Base-by-base conservation (phyloP, 1,140 invertebrate species). In the Drosophila parvula region DNA sequence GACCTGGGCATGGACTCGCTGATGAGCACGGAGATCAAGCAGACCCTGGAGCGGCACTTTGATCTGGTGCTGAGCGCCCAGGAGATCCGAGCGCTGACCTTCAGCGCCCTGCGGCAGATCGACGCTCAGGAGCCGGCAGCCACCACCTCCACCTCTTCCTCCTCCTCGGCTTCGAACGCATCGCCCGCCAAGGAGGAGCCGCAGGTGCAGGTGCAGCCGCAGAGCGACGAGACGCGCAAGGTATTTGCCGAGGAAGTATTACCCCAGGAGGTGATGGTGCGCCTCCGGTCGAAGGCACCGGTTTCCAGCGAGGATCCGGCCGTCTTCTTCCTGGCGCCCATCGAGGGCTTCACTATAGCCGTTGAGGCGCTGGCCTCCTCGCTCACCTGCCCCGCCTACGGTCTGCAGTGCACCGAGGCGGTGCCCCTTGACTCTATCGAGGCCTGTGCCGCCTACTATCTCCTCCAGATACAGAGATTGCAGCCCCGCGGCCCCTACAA, bases 21-120 rank as follows among this genome's bases (percentile, higher is more conserved):
- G 16, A 99, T 99, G 98, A 98, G 97, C 68, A 97, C 98, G 2
- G 98, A 99, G 94, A 98, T 99, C 64, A 99, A 99, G 92, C 98
- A 99, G 91, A 98, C 96, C 0, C 92, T 99, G 4, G 98, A 99
- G 91, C 94, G 98, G 50, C 97, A 97, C 75, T 98, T 96, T 92
- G 97, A 99, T 92, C 79, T 99, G 14, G 94, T 97, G 0, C 92
- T 99, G 10, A 96, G 96, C 28, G 95, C 97, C 43, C 95, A 96
- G 86, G 98, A 99, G 92, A 98, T 99, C 77, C 94, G 98, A 61
- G 93, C 92, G 32, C 92, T 98, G 9, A 97, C 96, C 0, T 95
- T 98, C 61, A 94, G 92, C 3, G 95, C 95, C 79, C 93, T 99
- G 0, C 92, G 94, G 28, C 94, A 95, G 82, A 93, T 99, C 44